phyloP scores from a whole-genome alignment of 2,888 invertebrate species.

The Stictocephala bisonia region DNA sequence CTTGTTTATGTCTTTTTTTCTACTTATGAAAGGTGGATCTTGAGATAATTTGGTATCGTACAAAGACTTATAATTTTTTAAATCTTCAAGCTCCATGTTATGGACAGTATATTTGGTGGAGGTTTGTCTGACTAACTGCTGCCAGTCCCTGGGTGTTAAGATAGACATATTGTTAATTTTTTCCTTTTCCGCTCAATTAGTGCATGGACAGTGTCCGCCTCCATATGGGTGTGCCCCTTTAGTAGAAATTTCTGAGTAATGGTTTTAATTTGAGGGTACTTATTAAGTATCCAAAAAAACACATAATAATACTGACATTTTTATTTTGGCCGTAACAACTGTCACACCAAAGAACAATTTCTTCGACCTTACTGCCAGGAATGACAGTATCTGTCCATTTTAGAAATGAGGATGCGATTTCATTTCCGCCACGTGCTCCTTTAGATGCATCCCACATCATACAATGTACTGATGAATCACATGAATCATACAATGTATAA shows the following conservation, averaged over 20 bases:
- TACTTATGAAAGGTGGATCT: too few relatives aligned
- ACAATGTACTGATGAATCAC: conserved; percentile 43
- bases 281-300: conserved; percentile 28
- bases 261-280: conserved; percentile 35
- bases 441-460: conserved; percentile 55
- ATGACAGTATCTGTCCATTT: conserved; percentile 52
- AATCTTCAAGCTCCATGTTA: conserved; percentile 35
- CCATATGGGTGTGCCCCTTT: conserved; percentile 42
- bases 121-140: conserved; percentile 24
- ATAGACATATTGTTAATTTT: conserved; percentile 43
- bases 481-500: conserved; percentile 38
- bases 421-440: conserved; percentile 55
- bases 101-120: conserved; percentile 22
- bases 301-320: conserved; percentile 11
- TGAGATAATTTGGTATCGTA: too few relatives aligned
- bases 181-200: conserved; percentile 49
- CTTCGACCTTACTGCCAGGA: conserved; percentile 22
- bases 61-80: conserved; percentile 21
- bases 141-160: conserved; percentile 39
- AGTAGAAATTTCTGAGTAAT: conserved; percentile 34
- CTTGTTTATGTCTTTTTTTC: too few relatives aligned
- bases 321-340: conserved; percentile 35
- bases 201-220: conserved; percentile 48
- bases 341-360: conserved; percentile 27
- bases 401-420: conserved; percentile 55